These are phyloP conservation scores for Eupelmus urozonus DNA, from an alignment of 2,888 invertebrate species.

Conservation along the genomic window DNA sequence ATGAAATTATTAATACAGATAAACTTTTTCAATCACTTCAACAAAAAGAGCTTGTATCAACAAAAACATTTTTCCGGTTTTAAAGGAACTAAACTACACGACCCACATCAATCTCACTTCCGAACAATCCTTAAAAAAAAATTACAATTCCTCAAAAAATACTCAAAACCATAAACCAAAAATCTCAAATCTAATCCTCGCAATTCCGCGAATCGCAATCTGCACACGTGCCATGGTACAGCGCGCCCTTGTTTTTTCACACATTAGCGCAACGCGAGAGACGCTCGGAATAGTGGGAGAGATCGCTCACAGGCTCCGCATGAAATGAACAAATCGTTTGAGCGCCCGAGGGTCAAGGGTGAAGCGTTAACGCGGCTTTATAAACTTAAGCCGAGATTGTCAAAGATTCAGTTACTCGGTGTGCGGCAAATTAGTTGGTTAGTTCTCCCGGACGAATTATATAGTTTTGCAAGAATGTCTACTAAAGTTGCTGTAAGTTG, in stretches of 20 bases:
- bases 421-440: conserved; percentile 13
- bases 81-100: too few relatives aligned
- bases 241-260: not conserved
- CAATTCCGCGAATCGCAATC: too few relatives aligned
- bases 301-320: conserved; percentile 16
- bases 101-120: too few relatives aligned
- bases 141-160: too few relatives aligned
- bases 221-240: not conserved
- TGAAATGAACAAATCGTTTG: conserved; percentile 51
- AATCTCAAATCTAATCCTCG: too few relatives aligned
- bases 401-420: conserved; percentile 49
- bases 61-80: too few relatives aligned
- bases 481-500: conserved; percentile 54
- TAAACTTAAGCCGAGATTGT: conserved; percentile 66
- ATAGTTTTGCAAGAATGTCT: conserved; percentile 34
- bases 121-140: too few relatives aligned
- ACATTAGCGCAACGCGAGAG: not conserved
- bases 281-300: conserved; percentile 38
- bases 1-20: too few relatives aligned
- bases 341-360: conserved; percentile 69
- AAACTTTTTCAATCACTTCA: too few relatives aligned
- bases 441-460: not conserved
- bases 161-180: too few relatives aligned
- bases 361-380: conserved; percentile 71
- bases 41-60: too few relatives aligned